Evolutionary conservation across 2,113 vertebrate genomes (phyloP).

Genomic region (Dasyurus viverrinus): DNA sequence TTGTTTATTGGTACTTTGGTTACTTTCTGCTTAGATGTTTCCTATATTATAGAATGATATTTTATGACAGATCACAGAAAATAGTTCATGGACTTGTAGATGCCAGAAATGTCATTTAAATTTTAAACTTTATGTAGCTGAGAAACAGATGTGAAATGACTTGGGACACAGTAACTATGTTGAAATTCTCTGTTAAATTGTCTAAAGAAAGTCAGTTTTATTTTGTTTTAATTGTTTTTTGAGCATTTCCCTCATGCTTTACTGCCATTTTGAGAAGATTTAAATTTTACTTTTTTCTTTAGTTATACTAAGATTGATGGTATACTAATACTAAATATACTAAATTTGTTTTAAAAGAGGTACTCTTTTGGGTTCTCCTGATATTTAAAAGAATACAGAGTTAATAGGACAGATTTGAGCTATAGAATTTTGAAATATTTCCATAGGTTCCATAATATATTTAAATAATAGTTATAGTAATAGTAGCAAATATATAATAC

Average conservation of each 20-base stretch:
- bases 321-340: no score
- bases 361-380: conserved; percentile 11
- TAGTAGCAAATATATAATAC: not conserved
- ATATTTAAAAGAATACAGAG: not conserved
- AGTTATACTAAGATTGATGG: conserved; percentile 34
- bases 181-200: no score
- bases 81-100: no score
- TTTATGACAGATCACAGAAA: no score
- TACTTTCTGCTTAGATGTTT: no score
- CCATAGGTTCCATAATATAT: not conserved
- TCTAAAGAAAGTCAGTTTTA: no score
- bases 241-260: conserved; percentile 7
- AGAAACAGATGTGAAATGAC: no score
- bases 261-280: conserved; percentile 28
- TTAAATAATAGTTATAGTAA: not conserved
- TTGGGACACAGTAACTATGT: no score
- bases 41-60: no score
- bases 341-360: conserved; percentile 43
- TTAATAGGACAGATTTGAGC: not conserved
- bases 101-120: no score
- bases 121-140: no score
- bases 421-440: not conserved
- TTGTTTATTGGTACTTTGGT: no score
- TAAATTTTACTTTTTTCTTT: conserved; percentile 49
- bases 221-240: conserved; percentile 30